Conservation (phyloP, 2,113 vertebrate species). For the Tachuris rubrigastra region DNA sequence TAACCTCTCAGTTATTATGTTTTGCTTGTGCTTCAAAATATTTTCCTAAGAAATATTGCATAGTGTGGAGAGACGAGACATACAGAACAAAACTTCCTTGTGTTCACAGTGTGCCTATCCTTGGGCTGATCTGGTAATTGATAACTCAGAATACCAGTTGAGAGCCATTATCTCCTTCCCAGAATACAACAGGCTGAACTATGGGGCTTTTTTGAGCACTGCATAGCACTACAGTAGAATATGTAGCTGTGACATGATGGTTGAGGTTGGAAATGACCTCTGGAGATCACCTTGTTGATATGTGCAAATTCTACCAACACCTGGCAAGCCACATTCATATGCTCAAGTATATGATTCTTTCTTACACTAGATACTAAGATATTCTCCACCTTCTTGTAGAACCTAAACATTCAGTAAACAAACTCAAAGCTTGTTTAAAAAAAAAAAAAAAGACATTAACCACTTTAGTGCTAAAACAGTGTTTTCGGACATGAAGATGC, state of each 20-base stretch:
- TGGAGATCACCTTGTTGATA: background rate
- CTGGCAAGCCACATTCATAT: background rate
- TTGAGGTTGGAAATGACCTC: background rate
- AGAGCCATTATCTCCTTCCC: background rate
- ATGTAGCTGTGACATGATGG: background rate
- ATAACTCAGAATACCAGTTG: background rate
- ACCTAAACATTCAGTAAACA: background rate
- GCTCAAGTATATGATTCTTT: background rate
- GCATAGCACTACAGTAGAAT: background rate
- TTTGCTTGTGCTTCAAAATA: background rate
- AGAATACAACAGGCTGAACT: background rate
- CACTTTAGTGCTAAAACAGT: background rate
- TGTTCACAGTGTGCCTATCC: background rate
- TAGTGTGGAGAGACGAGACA: conserved; percentile 42
- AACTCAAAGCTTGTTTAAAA: background rate
- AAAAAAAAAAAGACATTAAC: background rate
- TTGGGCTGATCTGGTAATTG: background rate
- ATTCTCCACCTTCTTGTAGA: background rate
- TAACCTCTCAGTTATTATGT: conserved; percentile 28
- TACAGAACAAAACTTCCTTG: conserved; percentile 19
- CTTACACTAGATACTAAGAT: background rate
- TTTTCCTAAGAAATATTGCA: background rate
- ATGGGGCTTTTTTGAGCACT: background rate
- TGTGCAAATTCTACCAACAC: background rate
- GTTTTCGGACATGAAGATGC: background rate